phyloP scores from a whole-genome alignment of 2,113 vertebrate species.

The Tautogolabrus adspersus region DNA sequence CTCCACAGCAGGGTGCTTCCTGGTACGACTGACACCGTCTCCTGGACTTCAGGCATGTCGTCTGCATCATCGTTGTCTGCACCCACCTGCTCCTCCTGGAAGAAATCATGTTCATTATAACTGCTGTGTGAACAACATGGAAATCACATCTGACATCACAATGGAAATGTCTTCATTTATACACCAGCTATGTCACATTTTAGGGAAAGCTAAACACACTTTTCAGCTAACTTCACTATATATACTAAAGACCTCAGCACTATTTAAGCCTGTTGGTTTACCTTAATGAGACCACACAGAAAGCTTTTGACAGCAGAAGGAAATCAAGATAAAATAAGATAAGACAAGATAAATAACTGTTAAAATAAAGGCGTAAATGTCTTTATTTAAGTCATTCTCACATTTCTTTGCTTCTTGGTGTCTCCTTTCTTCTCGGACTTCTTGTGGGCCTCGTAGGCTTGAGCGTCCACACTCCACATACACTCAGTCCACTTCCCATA shows the following conservation, averaged over 20 bases:
- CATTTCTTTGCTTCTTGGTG: slow-evolving; percentile 71
- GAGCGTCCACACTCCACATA: slow-evolving; percentile 92
- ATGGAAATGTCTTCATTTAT: too few relatives aligned
- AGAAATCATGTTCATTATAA: background rate
- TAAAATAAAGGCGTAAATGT: too few relatives aligned
- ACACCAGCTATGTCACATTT: background rate
- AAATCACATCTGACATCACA: too few relatives aligned
- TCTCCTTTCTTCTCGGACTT: slow-evolving; percentile 90
- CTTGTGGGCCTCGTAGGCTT: slow-evolving; percentile 86
- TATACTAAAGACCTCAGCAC: slow-evolving; percentile 12
- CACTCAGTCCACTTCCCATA: slow-evolving; percentile 99
- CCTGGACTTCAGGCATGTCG: slow-evolving; percentile 92
- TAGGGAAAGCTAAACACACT: background rate
- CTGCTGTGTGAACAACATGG: too few relatives aligned
- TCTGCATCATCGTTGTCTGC: slow-evolving; percentile 88
- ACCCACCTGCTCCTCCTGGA: slow-evolving; percentile 80
- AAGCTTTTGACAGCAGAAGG: slow-evolving; percentile 5
- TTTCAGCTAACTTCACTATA: slow-evolving; percentile 22
- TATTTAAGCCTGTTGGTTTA: slow-evolving; percentile 13
- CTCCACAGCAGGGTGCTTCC: slow-evolving; percentile 97
- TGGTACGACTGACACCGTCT: slow-evolving; percentile 92
- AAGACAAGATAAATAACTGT: too few relatives aligned
- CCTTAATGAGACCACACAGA: slow-evolving; percentile 30
- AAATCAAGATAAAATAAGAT: background rate
- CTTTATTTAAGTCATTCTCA: slow-evolving; percentile 34